Conservation (phyloP, 1,140 invertebrate species). For the Propsilocerus akamusi region DNA sequence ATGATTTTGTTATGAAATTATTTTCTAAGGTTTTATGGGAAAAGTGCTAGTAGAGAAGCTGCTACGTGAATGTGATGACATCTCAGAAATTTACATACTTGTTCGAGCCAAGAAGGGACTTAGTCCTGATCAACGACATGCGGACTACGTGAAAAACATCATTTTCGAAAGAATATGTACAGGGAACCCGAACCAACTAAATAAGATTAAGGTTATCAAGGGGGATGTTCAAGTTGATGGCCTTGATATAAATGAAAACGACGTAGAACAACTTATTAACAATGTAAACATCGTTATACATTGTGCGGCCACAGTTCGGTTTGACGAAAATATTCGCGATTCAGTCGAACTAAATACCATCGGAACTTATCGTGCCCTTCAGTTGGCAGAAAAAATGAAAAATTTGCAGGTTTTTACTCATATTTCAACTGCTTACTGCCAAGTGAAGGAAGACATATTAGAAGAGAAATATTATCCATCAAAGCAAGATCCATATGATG, state of each 20-base stretch:
- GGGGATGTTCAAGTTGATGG: conserved; percentile 23
- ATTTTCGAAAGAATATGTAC: conserved; percentile 17
- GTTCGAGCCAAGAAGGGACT: conserved; percentile 37
- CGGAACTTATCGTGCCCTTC: conserved; percentile 33
- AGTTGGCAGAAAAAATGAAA: conserved; percentile 33
- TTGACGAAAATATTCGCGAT: conserved; percentile 59
- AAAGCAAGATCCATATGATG: not conserved
- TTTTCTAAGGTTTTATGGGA: conserved; percentile 30
- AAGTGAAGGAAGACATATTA: conserved; percentile 26
- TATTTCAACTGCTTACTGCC: conserved; percentile 38
- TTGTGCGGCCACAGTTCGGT: conserved; percentile 67
- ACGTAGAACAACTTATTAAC: conserved; percentile 32
- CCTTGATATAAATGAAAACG: conserved; percentile 29
- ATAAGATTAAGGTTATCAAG: conserved; percentile 22
- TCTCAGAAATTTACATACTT: conserved; percentile 35
- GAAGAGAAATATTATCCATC: conserved; percentile 25
- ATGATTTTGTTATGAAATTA: not conserved
- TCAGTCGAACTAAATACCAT: conserved; percentile 38
- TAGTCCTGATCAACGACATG: conserved; percentile 17
- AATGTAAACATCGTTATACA: conserved; percentile 63
- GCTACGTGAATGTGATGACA: conserved; percentile 33
- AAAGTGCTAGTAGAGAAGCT: conserved; percentile 46
- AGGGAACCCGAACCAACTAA: conserved; percentile 17
- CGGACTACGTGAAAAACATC: conserved; percentile 15
- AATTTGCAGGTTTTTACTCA: conserved; percentile 31